These are phyloP conservation scores for Scomber japonicus DNA, from an alignment of 2,113 vertebrate genomes.

Conservation along the genomic window DNA sequence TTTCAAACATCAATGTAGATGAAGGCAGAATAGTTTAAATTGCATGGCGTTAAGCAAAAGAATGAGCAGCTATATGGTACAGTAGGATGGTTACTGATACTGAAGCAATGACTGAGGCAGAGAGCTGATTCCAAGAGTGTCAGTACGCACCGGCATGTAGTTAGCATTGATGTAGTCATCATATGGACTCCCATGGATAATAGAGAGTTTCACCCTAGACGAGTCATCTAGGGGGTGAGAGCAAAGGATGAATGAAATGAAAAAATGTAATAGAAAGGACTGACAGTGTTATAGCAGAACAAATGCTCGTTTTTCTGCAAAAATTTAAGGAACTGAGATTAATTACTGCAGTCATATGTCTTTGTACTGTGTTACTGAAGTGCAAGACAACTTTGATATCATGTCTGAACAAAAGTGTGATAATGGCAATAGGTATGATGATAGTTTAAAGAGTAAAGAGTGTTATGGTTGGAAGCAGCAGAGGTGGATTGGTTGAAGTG, in stretches of 20 bases:
- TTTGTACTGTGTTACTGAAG: not conserved
- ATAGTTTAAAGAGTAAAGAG: not conserved
- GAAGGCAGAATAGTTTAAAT: not conserved
- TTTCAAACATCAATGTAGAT: not conserved
- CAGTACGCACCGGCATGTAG: slow-evolving; percentile 92
- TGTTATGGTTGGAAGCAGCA: slow-evolving; percentile 22
- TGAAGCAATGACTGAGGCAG: slow-evolving; percentile 32
- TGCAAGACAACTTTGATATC: not conserved
- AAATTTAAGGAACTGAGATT: not conserved
- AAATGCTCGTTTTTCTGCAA: not conserved
- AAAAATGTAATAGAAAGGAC: not conserved
- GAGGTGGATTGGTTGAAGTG: slow-evolving; percentile 19
- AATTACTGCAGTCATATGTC: not conserved
- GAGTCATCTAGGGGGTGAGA: slow-evolving; percentile 87
- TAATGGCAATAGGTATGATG: slow-evolving; percentile 5
- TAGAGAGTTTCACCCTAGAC: slow-evolving; percentile 94
- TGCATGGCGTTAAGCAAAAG: slow-evolving; percentile 1
- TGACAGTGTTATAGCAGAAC: too few species aligned
- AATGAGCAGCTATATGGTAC: not conserved
- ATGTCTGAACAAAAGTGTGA: not conserved
- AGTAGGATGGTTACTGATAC: not conserved
- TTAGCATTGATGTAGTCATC: slow-evolving; percentile 98
- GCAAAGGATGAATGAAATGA: slow-evolving; percentile 37
- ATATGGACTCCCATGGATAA: slow-evolving; percentile 79
- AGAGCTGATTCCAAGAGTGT: slow-evolving; percentile 36